Base-by-base conservation (phyloP, 2,888 invertebrate species). In the Kryphioiulus occultus region DNA sequence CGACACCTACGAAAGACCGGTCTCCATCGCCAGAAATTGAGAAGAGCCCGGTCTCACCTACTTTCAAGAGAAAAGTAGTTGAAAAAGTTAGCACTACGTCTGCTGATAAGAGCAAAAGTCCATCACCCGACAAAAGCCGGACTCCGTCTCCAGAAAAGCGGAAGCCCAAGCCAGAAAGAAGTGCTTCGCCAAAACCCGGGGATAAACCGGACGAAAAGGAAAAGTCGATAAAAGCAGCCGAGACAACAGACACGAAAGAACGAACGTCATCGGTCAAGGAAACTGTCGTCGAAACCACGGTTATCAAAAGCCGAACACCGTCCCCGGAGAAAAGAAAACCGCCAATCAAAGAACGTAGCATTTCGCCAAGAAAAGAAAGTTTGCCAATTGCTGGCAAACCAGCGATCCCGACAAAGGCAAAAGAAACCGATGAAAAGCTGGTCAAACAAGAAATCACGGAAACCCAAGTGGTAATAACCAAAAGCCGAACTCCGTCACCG, bases 241-340 rank as follows among this genome's bases (percentile, higher is more conserved):
- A 68, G 22, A 26, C 26, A 9, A 1, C 68, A 10, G 26, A 68
- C 1, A 26, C 26, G 26, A 9, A 1, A 26, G 68, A 68, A 12
- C 22, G 68, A 1, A 26, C 68, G 17, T 15, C 47, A 26, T 26
- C 26, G 9, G 68, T 68, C 68, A 68, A 68, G 22, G 59, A 59
- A 59, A 68, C 68, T 9, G 26, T 15, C 47, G 47, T 68, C 26
- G 59, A 59, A 59, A 59, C 59, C 0, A 22, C 22, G 26, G 68
- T 68, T 26, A 26, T 19, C 30, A 85, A 85, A 44, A 26, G 26
- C n/a, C 42, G 85, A 17, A 85, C 42, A 7, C 85, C 85, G 12
- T 85, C 85, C 22, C 85, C 85, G n/a, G 42, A 85, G 47, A 85
- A 85, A 47, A 68, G 68, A 68, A 68, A 68, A 68, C 68, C 68